Evolutionary conservation across 1,140 invertebrate species (phyloP), one percentile per base, ranked within the genome.

Genomic region (Arctopsyche grandis): DNA sequence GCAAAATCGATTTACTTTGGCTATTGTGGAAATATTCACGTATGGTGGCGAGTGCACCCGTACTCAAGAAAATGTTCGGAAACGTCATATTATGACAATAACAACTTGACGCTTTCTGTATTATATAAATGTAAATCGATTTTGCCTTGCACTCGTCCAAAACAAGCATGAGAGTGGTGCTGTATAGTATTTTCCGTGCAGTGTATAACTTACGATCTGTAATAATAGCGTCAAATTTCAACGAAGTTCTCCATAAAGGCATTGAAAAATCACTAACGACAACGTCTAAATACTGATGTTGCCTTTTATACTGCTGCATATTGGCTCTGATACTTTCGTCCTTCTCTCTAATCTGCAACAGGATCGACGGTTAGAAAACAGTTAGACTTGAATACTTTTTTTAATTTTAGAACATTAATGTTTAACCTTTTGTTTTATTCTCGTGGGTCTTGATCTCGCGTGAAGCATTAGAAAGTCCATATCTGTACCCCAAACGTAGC

Each of bases 391-490:
- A 24, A 24, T 12, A 26, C 1, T 69, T 77, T 16, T 77, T 56
- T 14, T 26, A 69, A 77, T 43, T 48, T 16, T 38, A 22, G 48
- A 48, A 48, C 12, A 29, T 71, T 70, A 52, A 46, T 75, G 12
- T 77, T 21, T 63, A 89, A 94, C 93, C 88, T 94, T 93, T 88
- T 94, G 93, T 60, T 91, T 91, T 84, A 94, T 94, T 83, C 95
- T 90, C 0, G 91, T 93, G 7, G 95, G 94, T 83, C 93, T 91
- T 79, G 94, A 96, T 86, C 93, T 92, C 0, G 92, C 97, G 89
- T 98, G 97, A 3, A 99, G 84, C 91, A 98, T 96, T 85, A 97
- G 89, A 86, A 92, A 98, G 88, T 99, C 97, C 78, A 99, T 98
- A 85, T 99, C 97, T 4, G 94, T 93, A 1, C 97, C 97, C 84